Conservation (phyloP, 2,113 vertebrate species). For the Mugil cephalus region DNA sequence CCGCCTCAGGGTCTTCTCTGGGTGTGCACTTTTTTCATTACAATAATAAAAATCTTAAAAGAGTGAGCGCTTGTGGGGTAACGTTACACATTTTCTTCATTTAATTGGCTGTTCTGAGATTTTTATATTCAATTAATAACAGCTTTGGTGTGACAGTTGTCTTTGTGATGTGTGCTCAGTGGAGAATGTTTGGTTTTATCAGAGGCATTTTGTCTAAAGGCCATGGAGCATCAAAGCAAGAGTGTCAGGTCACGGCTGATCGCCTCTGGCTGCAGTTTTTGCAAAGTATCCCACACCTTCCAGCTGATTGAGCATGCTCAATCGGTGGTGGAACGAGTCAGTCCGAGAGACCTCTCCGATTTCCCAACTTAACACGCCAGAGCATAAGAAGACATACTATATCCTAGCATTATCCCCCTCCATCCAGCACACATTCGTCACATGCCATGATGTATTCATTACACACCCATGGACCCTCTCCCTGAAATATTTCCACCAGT, state of each 20-base stretch:
- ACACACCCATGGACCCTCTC: slow-evolving; percentile 16
- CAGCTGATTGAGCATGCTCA: too few relatives aligned
- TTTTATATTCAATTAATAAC: too few relatives aligned
- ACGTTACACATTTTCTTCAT: background rate
- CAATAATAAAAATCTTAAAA: slow-evolving; percentile 6
- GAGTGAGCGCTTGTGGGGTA: background rate
- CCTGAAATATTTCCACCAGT: slow-evolving; percentile 51
- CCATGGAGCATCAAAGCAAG: too few relatives aligned
- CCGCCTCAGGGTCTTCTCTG: slow-evolving; percentile 7
- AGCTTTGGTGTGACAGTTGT: background rate
- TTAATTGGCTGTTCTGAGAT: background rate
- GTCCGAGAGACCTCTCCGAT: too few relatives aligned
- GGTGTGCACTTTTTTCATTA: background rate
- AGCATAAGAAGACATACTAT: background rate
- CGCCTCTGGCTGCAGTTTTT: too few relatives aligned
- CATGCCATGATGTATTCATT: slow-evolving; percentile 21
- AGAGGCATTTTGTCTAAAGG: too few relatives aligned
- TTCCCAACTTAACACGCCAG: too few relatives aligned
- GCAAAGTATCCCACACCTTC: too few relatives aligned
- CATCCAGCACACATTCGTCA: slow-evolving; percentile 19
- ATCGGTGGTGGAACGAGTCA: too few relatives aligned
- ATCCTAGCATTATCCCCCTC: slow-evolving; percentile 1
- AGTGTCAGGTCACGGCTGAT: too few relatives aligned
- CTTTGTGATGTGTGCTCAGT: background rate
- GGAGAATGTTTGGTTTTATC: too few relatives aligned